A percentile compares a stretch with the other conserved stretches of the same genome.
Conservation (phyloP, 1,140 invertebrate genomes). For the Babylonia areolata region DNA sequence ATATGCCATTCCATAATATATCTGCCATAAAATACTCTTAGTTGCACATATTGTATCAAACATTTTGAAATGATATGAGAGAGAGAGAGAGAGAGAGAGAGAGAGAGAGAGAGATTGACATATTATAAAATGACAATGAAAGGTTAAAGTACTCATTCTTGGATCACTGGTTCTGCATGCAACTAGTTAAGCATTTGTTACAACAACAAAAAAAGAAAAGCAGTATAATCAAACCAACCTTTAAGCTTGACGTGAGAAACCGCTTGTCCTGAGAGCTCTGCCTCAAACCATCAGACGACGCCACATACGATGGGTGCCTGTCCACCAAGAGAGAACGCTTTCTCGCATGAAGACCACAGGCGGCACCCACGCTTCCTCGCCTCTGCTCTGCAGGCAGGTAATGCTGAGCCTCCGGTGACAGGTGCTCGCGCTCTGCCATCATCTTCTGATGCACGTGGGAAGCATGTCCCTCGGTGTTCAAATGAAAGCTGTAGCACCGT, state of each 20-base stretch:
- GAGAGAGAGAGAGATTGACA: no score
- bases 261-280: slow-evolving; percentile 74
- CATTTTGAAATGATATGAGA: no score
- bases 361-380: slow-evolving; percentile 67
- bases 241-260: background rate
- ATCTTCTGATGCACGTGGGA: slow-evolving; percentile 52
- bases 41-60: no score
- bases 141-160: no score
- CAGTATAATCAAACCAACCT: background rate
- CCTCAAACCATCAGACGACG: slow-evolving; percentile 38
- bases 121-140: no score
- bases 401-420: slow-evolving; percentile 49
- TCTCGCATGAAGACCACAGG: slow-evolving; percentile 62
- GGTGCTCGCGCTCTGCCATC: slow-evolving; percentile 49
- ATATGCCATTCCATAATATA: no score
- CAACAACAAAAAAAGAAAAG: slow-evolving; percentile 20
- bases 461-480: slow-evolving; percentile 67
- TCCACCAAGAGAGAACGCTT: slow-evolving; percentile 67
- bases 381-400: slow-evolving; percentile 65
- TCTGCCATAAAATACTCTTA: no score
- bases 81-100: no score
- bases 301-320: slow-evolving; percentile 62
- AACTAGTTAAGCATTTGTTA: background rate
- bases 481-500: slow-evolving; percentile 71
- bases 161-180: no score